phyloP scores from a whole-genome alignment of 2,113 vertebrate genomes.

The Cyphomyrus discorhynchus region DNA sequence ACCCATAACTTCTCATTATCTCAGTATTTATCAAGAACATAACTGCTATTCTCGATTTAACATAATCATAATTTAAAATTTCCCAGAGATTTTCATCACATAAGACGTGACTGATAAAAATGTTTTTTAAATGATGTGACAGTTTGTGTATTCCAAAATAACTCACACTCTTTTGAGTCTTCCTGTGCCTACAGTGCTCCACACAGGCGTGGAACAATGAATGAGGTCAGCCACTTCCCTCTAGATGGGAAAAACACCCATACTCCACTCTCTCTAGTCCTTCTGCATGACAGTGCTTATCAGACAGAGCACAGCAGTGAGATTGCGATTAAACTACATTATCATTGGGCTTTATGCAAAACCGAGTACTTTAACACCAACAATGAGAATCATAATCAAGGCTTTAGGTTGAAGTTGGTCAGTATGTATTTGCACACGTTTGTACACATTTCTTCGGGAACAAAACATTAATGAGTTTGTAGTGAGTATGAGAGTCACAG shows the following conservation, averaged over 20 bases:
- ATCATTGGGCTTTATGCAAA: background rate
- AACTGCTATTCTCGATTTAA: background rate
- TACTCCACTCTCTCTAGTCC: slow-evolving; percentile 48
- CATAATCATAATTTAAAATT: background rate
- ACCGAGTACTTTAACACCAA: background rate
- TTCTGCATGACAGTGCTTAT: slow-evolving; percentile 42
- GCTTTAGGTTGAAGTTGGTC: background rate
- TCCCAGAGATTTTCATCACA: background rate
- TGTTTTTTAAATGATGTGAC: background rate
- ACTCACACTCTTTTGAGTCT: background rate
- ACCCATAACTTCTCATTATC: background rate
- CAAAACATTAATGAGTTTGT: background rate
- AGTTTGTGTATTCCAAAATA: background rate
- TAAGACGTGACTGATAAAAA: background rate
- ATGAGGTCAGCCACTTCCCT: slow-evolving; percentile 52
- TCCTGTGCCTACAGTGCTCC: slow-evolving; percentile 15
- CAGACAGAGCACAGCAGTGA: background rate
- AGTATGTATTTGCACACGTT: slow-evolving; percentile 32
- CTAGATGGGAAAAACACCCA: slow-evolving; percentile 53
- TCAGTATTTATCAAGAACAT: background rate
- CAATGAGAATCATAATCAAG: background rate
- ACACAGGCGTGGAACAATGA: slow-evolving; percentile 37
- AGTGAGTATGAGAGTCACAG: background rate
- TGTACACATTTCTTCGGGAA: background rate
- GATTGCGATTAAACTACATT: background rate